These are phyloP conservation scores for Crioceris asparagi DNA, from an alignment of 2,888 invertebrate species.

Conservation along the genomic window DNA sequence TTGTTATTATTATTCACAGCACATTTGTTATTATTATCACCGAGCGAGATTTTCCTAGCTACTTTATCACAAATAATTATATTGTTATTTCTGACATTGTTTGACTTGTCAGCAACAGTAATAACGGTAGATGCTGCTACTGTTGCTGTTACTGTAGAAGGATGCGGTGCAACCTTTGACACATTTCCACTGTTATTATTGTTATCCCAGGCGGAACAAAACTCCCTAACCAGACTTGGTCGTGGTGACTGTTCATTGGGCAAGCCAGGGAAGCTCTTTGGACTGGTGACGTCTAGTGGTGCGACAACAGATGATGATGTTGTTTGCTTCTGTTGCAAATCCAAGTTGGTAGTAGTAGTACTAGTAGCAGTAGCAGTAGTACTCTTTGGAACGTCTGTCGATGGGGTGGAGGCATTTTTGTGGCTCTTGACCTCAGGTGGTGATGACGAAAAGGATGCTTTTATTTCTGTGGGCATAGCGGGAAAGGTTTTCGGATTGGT, in stretches of 20 bases:
- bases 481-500: conserved; percentile 6
- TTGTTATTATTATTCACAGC: background rate
- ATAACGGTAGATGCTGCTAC: background rate
- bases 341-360: too few species aligned
- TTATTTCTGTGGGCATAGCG: too few species aligned
- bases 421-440: too few species aligned
- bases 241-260: background rate
- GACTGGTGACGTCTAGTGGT: conserved; percentile 23
- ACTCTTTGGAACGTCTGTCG: too few species aligned
- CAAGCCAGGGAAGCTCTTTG: conserved; percentile 28
- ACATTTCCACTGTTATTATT: conserved; percentile 16
- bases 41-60: conserved; percentile 10
- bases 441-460: too few species aligned
- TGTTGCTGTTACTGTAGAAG: background rate
- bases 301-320: background rate
- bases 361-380: too few species aligned
- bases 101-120: too few species aligned
- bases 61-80: too few species aligned
- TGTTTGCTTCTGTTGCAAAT: too few species aligned
- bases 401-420: too few species aligned
- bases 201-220: conserved; percentile 7
- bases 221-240: too few species aligned
- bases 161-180: conserved; percentile 12
- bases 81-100: background rate
- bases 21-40: conserved; percentile 5